These are phyloP conservation scores for Metalampra italica DNA, from an alignment of 2,888 invertebrate genomes.

Conservation along the genomic window DNA sequence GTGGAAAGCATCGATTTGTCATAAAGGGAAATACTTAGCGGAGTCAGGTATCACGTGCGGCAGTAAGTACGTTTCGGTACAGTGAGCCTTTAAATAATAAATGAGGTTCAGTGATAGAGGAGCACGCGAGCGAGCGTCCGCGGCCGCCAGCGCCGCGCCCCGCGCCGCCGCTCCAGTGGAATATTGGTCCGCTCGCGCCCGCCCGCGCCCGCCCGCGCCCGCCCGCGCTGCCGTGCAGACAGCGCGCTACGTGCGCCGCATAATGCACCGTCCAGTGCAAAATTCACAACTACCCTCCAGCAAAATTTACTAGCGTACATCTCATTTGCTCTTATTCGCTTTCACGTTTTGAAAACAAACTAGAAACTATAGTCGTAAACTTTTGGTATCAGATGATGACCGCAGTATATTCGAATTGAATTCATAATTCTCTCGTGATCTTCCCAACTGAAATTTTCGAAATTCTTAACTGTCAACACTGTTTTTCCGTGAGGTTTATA, in stretches of 20 bases:
- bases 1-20: constrained; percentile 31
- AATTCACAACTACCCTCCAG: constrained; percentile 73
- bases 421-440: not conserved
- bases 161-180: constrained; percentile 18
- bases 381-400: not conserved
- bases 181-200: constrained; percentile 23
- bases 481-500: too few species aligned
- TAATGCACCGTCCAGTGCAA: constrained; percentile 70
- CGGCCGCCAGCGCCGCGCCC: constrained; percentile 22
- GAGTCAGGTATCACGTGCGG: constrained; percentile 50
- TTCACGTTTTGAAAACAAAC: constrained; percentile 48
- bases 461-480: constrained; percentile 20
- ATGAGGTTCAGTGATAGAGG: constrained; percentile 62
- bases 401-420: not conserved
- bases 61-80: constrained; percentile 48
- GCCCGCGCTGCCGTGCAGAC: constrained; percentile 48
- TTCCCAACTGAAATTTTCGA: constrained; percentile 23
- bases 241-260: constrained; percentile 71
- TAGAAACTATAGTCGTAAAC: constrained; percentile 2
- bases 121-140: constrained; percentile 37
- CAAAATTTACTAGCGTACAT: constrained; percentile 69
- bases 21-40: constrained; percentile 40
- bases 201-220: constrained; percentile 35
- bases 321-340: constrained; percentile 71
- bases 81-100: constrained; percentile 64